Evolutionary conservation across 2,797 vertebrate species (phyloP).

Genomic region (Ptychobarbus kaznakovi): DNA sequence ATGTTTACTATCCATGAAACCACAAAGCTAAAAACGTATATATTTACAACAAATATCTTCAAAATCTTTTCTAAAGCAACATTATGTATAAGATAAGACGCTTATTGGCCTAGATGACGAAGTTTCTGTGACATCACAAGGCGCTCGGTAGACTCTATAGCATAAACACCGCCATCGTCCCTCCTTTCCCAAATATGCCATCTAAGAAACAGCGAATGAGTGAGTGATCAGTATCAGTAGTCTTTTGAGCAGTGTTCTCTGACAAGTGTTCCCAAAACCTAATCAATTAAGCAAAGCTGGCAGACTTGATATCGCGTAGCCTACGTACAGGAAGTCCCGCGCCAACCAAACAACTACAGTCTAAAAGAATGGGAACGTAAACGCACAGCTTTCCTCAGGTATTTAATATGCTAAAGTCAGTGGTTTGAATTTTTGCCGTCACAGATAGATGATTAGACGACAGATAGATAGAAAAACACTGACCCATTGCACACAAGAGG

Average conservation of each 20-base stretch:
- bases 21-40: neutral
- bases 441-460: neutral
- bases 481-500: slow-evolving; percentile 34
- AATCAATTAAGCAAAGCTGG: neutral
- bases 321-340: neutral
- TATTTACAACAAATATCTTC: neutral
- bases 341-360: no score
- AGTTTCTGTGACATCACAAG: no score
- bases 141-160: no score
- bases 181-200: no score
- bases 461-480: no score
- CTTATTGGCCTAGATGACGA: no score
- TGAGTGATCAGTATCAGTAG: neutral
- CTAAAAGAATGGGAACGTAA: neutral
- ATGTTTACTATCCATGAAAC: neutral
- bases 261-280: neutral
- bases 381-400: neutral
- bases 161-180: no score
- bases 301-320: neutral
- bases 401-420: neutral
- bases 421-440: neutral
- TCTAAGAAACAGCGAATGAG: neutral
- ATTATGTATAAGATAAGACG: no score
- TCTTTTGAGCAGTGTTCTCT: neutral
- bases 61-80: neutral